Evolutionary conservation across 2,797 vertebrate species (phyloP).

Genomic region (Danio aesculapii): DNA sequence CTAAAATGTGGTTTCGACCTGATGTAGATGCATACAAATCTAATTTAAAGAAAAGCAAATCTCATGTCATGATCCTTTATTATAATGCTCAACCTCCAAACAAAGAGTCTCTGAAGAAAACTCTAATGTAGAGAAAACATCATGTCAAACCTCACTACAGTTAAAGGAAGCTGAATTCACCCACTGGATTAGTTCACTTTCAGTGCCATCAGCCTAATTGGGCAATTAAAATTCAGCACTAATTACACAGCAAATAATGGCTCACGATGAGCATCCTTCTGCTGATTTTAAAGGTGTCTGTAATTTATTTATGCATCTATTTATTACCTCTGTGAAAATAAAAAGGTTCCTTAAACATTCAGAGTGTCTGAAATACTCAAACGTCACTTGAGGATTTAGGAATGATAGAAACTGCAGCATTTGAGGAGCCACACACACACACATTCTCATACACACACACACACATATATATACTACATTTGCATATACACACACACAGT

Average conservation of each 20-base stretch:
- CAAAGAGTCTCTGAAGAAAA: neutral
- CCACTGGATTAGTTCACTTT: neutral
- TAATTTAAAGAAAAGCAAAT: too few species aligned
- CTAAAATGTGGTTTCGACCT: too few species aligned
- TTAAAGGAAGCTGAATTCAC: constrained; percentile 23
- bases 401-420: too few species aligned
- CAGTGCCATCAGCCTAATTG: constrained; percentile 14
- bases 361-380: neutral
- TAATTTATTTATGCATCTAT: constrained; percentile 44
- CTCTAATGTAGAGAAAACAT: neutral
- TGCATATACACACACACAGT: too few species aligned
- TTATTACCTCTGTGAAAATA: neutral
- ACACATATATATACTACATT: too few species aligned
- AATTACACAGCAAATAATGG: constrained; percentile 55
- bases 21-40: neutral
- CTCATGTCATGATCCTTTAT: neutral
- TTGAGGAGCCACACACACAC: too few species aligned
- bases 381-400: too few species aligned
- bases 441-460: too few species aligned
- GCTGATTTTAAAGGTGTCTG: constrained; percentile 56
- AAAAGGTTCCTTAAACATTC: neutral
- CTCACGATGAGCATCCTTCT: constrained; percentile 52
- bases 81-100: neutral
- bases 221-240: constrained; percentile 50
- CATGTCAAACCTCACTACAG: neutral